Percentiles rank a stretch among this genome's conserved stretches.
Evolutionary conservation across 2,113 vertebrate genomes (phyloP).

Genomic region (Gymnobelideus leadbeateri): DNA sequence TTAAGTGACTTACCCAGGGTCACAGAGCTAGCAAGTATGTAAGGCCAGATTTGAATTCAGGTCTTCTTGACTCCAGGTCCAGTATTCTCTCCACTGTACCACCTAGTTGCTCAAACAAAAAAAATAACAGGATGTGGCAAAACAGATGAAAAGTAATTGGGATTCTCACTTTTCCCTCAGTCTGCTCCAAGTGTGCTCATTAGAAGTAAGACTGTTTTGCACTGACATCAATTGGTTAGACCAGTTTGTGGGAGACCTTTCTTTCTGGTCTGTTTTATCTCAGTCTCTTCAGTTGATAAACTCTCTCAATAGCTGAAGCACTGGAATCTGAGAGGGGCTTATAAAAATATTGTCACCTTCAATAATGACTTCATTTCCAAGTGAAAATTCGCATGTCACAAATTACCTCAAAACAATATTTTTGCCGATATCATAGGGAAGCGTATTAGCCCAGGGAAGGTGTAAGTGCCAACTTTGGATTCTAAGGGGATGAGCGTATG

Average conservation of each 20-base stretch:
- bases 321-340: background rate
- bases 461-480: too few species aligned
- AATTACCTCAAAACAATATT: background rate
- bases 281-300: background rate
- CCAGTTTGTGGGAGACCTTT: background rate
- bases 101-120: background rate
- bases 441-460: too few species aligned
- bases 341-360: conserved; percentile 13
- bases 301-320: background rate
- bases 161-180: background rate
- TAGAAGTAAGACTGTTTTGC: background rate
- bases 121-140: background rate
- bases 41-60: background rate
- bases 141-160: background rate
- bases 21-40: background rate
- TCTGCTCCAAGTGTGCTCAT: background rate
- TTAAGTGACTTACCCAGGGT: background rate
- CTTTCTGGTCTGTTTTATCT: background rate
- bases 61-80: background rate
- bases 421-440: background rate
- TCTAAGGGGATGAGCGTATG: background rate
- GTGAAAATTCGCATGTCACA: background rate
- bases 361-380: background rate
- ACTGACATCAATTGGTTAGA: conserved; percentile 13
- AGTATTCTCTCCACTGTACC: background rate